Base-by-base conservation (phyloP, 1,140 invertebrate species). In the Zaprionus vittiger region DNA sequence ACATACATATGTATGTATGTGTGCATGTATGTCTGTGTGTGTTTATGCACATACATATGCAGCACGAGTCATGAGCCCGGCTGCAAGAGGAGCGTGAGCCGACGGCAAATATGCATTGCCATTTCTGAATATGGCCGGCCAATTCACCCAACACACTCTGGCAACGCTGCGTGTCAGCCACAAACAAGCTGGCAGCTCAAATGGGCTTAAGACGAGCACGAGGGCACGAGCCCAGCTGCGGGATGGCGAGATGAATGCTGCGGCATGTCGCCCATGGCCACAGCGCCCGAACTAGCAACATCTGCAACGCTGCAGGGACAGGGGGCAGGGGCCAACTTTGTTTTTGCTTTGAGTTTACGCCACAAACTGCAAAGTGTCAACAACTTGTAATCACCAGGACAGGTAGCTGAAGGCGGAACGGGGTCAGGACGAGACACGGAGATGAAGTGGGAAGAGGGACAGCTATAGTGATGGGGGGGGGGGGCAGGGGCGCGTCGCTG, bases 301-400 rank as follows among this genome's bases (percentile, higher is more conserved):
- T 22, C 9, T 4, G 55, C 14, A 5, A n/a, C 0, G 6, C 31
- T 34, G 31, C 24, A 22, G 37, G 7, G 14, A 15, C 9, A 57
- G 9, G 47, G 15, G 47, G 49, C 17, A 34, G 31, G 41, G 26
- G 49, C 12, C 81, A 89, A 90, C 81, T 90, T 83, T 85, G 79
- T 66, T 74, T 85, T 81, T 71, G 73, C 73, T 90, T 90, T 90
- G 86, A 91, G 86, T 80, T 90, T 79, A 80, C 73, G 85, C 85
- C 85, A 73, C 85, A 90, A 90, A 90, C 85, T 90, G 82, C 62
- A 90, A 90, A 90, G 85, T 90, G 85, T 90, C 85, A 90, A 82
- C 85, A 90, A 90, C 85, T 90, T 90, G 85, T 85, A 90, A 90
- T 89, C 85, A 90, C 85, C 84, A 59, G 70, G 66, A 69, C 34